Evolutionary conservation across 2,888 invertebrate genomes (phyloP).

Genomic region (Pachymerium ferrugineum): DNA sequence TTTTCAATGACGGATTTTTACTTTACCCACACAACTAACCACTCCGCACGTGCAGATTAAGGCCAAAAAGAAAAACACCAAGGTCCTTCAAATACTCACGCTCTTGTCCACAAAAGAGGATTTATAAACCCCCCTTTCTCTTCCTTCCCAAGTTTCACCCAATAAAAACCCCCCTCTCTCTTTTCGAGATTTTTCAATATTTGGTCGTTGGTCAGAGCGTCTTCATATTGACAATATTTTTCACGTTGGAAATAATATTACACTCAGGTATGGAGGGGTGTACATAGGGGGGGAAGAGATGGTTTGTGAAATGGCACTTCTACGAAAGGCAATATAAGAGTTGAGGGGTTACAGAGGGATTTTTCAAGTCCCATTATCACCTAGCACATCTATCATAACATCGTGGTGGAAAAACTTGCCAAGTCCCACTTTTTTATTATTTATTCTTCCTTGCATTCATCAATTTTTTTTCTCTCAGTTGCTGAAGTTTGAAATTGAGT

Average conservation of each 20-base stretch:
- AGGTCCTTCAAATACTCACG: conserved; percentile 13
- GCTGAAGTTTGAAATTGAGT: too few species aligned
- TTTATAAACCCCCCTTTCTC: background rate
- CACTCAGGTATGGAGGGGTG: background rate
- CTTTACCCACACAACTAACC: conserved; percentile 9
- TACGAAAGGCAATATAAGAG: conserved; percentile 3
- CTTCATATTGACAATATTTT: background rate
- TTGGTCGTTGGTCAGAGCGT: background rate
- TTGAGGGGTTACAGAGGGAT: background rate
- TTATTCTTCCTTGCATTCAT: background rate
- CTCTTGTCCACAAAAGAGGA: conserved; percentile 2
- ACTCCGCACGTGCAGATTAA: conserved; percentile 13
- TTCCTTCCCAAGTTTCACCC: too few species aligned
- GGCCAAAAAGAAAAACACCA: conserved; percentile 8
- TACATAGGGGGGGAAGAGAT: background rate
- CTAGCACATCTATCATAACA: conserved; percentile 13
- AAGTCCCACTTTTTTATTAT: background rate
- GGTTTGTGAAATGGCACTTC: conserved; percentile 3
- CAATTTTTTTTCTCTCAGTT: too few species aligned
- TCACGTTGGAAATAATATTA: background rate
- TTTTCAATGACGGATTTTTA: background rate
- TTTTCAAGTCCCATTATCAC: background rate
- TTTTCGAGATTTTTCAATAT: background rate
- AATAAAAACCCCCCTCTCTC: background rate
- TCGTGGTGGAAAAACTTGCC: too few species aligned